Conservation (phyloP, 2,113 vertebrate genomes). For the Oreamnos americanus region DNA sequence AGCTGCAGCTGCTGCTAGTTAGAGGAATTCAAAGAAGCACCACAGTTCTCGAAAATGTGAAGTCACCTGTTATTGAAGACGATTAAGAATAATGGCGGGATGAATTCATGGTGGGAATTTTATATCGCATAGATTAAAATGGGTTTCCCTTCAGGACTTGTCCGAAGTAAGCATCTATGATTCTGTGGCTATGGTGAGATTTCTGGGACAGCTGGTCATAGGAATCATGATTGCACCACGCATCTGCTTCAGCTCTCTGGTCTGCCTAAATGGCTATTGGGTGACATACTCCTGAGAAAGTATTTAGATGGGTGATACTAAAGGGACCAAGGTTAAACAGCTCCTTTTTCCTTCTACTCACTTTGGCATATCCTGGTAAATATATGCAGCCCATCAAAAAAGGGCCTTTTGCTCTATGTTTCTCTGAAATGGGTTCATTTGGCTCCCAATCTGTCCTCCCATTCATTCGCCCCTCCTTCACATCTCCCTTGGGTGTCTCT, state of each 20-base stretch:
- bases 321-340: background rate
- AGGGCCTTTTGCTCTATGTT: background rate
- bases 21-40: background rate
- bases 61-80: background rate
- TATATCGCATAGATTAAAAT: background rate
- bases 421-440: background rate
- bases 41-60: background rate
- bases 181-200: background rate
- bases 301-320: too few species aligned
- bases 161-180: background rate
- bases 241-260: background rate
- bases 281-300: background rate
- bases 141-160: background rate
- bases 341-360: background rate
- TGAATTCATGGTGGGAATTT: background rate
- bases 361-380: background rate
- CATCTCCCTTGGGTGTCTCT: background rate
- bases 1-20: background rate
- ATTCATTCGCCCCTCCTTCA: background rate
- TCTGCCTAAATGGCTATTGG: background rate
- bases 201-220: background rate
- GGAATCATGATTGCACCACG: accelerated
- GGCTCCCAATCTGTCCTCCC: background rate
- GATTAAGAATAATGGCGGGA: background rate
- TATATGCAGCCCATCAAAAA: background rate